Conservation (phyloP, 2,888 invertebrate genomes). For the Cheilosia vernalis region DNA sequence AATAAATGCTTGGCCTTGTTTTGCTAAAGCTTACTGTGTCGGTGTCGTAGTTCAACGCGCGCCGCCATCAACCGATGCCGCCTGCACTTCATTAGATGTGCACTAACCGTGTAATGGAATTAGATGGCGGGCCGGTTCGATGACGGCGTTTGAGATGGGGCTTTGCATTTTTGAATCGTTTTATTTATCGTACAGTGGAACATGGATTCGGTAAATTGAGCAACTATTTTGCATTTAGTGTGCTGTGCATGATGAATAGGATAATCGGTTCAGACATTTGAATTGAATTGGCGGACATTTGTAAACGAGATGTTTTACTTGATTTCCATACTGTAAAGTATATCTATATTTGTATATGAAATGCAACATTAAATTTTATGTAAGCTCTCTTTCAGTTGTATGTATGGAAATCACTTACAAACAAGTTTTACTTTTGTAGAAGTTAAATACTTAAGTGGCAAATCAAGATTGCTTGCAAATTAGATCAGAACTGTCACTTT, state of each 20-base stretch:
- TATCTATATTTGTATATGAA: too few relatives aligned
- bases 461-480: too few relatives aligned
- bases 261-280: conserved; percentile 32
- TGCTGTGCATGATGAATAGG: background rate
- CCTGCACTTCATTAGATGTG: conserved; percentile 57
- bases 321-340: too few relatives aligned
- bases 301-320: background rate
- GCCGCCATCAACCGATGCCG: conserved; percentile 41
- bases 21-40: conserved; percentile 28
- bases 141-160: conserved; percentile 9
- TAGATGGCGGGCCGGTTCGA: conserved; percentile 15
- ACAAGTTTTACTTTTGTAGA: too few relatives aligned
- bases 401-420: too few relatives aligned
- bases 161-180: conserved; percentile 36
- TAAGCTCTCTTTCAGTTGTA: too few relatives aligned
- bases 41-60: conserved; percentile 38
- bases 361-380: too few relatives aligned
- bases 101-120: conserved; percentile 65
- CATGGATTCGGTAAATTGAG: conserved; percentile 59
- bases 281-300: conserved; percentile 32
- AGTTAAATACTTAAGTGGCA: too few relatives aligned
- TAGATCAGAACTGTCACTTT: too few relatives aligned
- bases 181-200: conserved; percentile 37
- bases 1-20: conserved; percentile 27
- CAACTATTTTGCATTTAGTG: conserved; percentile 36